Base-by-base conservation (phyloP, 2,888 invertebrate genomes). In the Oscheius sp. region DNA sequence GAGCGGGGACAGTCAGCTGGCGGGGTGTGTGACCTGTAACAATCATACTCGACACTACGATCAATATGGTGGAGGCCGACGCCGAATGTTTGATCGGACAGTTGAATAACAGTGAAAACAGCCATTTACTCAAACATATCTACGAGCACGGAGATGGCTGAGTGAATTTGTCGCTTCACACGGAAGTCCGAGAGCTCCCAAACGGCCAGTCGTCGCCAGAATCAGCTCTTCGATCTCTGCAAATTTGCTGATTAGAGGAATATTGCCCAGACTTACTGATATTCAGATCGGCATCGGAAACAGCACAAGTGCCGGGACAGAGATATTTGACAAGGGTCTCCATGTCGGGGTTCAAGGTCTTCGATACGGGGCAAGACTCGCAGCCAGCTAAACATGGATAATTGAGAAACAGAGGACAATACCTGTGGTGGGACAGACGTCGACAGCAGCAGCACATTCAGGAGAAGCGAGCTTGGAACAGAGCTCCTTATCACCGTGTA, bases 321-420 rank as follows among this genome's bases (percentile, higher is more conserved):
- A 69, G 69, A 21, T 69, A 69, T n/a, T 69, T 69, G 2, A 69
- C 69, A 21, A 69, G 55, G 35, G 18, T 21, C 55, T 69, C 35
- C 45, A 69, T 29, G 43, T 69, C 53, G 12, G 25, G 35, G 1
- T 18, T 27, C 9, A 35, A 5, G 12, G 29, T 16, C 9, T 56
- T 69, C 1, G 55, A 35, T 3, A 21, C 27, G 7, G n/a, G 23
- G 35, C 56, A 69, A 9, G 27, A 29, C 13, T 56, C 56, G 29
- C 43, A 69, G 7, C 53, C 53, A 23, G 55, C 56, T 68, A 27
- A 21, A 68, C 52, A 29, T 21, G 16, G 23, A 5, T 18, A 12
- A 43, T 3, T 41, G 61, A 7, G 29, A n/a, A 21, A n/a, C 9
- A 45, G 35, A 9, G 35, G 9, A 35, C 35, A 3, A 9, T 35